Base-by-base conservation (phyloP, 37 sponge, comb jelly and placozoan species). In the Cliona cf. orientalis region DNA sequence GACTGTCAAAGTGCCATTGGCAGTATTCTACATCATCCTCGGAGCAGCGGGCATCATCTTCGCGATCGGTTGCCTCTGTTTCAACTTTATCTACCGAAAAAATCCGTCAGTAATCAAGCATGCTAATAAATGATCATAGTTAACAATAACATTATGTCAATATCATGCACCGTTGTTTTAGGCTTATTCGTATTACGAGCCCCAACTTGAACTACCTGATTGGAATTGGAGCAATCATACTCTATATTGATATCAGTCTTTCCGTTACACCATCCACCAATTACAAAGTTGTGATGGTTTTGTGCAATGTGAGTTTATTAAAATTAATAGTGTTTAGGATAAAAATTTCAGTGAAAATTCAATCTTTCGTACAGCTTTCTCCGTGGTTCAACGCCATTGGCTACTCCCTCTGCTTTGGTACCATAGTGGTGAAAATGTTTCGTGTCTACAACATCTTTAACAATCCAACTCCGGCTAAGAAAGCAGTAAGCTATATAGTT, bases 271-370 rank as follows among this genome's bases (percentile, higher is more conserved):
- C 80, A 1, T 31, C 57, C 28, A 63, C 49, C 9, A 34, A 79
- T 44, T 25, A 22, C 11, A 34, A 9, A 6, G 68, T 53, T 25
- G 68, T 37, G 22, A 72, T 66, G 17, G 68, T 86, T 25, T 49
- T 86, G 32, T 86, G 87, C 45, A 86, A 86, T 57, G 34, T 86
- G 57, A 64, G n/a, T n/a, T n/a, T n/a, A n/a, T n/a, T n/a, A n/a
- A n/a, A n/a, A n/a, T n/a, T n/a, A n/a, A n/a, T n/a, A n/a, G n/a
- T n/a, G n/a, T n/a, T n/a, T n/a, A n/a, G n/a, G n/a, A n/a, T n/a
- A n/a, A n/a, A n/a, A n/a, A n/a, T n/a, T n/a, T n/a, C n/a, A n/a
- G n/a, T n/a, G n/a, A n/a, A n/a, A n/a, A n/a, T n/a, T n/a, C n/a
- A n/a, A n/a, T n/a, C n/a, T n/a, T n/a, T n/a, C n/a, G 78, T 76